Conservation (phyloP, 1,140 invertebrate species). For the Gryon sp. region DNA sequence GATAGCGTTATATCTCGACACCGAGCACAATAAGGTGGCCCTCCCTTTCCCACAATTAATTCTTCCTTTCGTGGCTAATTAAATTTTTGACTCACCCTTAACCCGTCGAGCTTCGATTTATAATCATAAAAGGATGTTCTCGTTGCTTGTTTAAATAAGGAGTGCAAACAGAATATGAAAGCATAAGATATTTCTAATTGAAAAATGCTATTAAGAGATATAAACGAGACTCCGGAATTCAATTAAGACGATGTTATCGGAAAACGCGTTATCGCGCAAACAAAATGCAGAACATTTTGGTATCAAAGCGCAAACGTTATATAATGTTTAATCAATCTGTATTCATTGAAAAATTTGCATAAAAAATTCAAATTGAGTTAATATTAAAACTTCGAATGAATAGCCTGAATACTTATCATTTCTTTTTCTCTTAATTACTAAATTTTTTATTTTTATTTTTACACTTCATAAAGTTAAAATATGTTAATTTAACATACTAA, state of each 20-base stretch:
- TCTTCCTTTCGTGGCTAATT: conserved; percentile 76
- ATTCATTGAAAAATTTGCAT: neutral
- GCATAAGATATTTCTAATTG: neutral
- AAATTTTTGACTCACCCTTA: conserved; percentile 73
- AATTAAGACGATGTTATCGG: conserved; percentile 10
- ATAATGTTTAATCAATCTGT: neutral
- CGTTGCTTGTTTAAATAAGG: neutral
- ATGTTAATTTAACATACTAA: too few relatives aligned
- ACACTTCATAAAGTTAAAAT: too few relatives aligned
- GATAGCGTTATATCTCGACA: conserved; percentile 38
- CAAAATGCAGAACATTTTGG: conserved; percentile 5
- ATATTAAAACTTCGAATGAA: neutral
- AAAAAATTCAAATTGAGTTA: neutral
- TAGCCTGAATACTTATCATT: too few relatives aligned
- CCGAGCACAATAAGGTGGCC: conserved; percentile 75
- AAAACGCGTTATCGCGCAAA: conserved; percentile 15
- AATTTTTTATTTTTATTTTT: too few relatives aligned
- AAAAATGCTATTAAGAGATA: conserved; percentile 8
- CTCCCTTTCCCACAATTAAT: conserved; percentile 77
- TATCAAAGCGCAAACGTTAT: neutral
- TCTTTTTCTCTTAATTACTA: too few relatives aligned
- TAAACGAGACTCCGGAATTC: conserved; percentile 17
- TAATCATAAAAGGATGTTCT: conserved; percentile 24
- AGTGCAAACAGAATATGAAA: neutral
- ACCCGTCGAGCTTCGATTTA: conserved; percentile 23